Conservation (phyloP, 1,140 invertebrate genomes). For the Mercenaria mercenaria region DNA sequence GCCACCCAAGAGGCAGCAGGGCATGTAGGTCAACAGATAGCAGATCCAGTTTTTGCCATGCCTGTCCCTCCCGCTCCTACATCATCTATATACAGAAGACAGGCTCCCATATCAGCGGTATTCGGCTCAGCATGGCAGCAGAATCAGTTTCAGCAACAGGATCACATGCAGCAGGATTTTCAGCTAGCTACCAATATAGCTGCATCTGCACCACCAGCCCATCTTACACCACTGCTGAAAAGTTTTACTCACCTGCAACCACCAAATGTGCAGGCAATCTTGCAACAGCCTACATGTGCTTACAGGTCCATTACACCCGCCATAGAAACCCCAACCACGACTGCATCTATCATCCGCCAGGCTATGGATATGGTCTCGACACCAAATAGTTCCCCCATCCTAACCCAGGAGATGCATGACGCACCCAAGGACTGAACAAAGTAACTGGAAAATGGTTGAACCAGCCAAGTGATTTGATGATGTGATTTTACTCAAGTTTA, state of each 20-base stretch:
- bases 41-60: conserved; percentile 12
- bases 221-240: conserved; percentile 27
- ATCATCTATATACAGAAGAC: conserved; percentile 36
- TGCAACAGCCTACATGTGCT: conserved; percentile 27
- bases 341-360: conserved; percentile 31
- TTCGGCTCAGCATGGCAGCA: conserved; percentile 33
- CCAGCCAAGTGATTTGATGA: conserved; percentile 22
- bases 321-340: conserved; percentile 22
- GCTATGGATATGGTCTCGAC: conserved; percentile 41
- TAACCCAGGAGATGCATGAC: conserved; percentile 19
- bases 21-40: conserved; percentile 22
- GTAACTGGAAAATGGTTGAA: conserved; percentile 16
- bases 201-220: conserved; percentile 32
- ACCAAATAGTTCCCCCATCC: conserved; percentile 23
- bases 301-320: conserved; percentile 24
- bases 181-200: conserved; percentile 39
- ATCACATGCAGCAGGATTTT: conserved; percentile 32
- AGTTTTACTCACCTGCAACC: conserved; percentile 33
- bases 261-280: conserved; percentile 44
- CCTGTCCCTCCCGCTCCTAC: conserved; percentile 12
- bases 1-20: conserved; percentile 21
- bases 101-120: conserved; percentile 17
- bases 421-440: conserved; percentile 25
- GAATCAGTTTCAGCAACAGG: conserved; percentile 15
- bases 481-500: background rate